Percentiles rank a stretch among this genome's conserved stretches.
Conservation (phyloP, 2,888 invertebrate genomes). For the Bugulina stolonifera region DNA sequence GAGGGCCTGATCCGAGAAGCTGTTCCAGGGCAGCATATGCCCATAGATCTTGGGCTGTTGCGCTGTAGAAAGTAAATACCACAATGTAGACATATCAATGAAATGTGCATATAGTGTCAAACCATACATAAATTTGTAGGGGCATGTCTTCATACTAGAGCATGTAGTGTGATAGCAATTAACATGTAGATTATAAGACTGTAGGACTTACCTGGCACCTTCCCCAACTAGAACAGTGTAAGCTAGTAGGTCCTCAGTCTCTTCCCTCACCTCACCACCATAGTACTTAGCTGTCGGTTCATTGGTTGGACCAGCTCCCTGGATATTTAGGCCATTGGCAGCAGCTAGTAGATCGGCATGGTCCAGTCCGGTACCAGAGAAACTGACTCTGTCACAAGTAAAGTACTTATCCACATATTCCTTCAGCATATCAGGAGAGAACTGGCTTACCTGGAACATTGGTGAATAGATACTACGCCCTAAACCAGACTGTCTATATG, state of each 20-base stretch:
- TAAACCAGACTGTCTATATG: background rate
- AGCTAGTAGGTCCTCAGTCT: constrained; percentile 2
- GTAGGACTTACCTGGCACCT: constrained; percentile 14
- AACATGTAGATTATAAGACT: no score
- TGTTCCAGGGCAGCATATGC: constrained; percentile 24
- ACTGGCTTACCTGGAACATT: constrained; percentile 1
- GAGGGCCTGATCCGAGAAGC: constrained; percentile 16
- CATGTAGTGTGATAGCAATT: no score
- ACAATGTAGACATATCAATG: background rate
- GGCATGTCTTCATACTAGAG: no score
- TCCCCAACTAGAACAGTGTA: constrained; percentile 3
- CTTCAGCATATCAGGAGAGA: constrained; percentile 11
- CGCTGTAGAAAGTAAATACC: background rate
- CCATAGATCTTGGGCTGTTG: background rate
- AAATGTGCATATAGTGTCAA: background rate
- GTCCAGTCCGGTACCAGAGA: constrained; percentile 10
- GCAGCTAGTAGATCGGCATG: background rate
- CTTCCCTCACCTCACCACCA: constrained; percentile 10
- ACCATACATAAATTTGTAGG: no score
- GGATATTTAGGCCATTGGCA: background rate
- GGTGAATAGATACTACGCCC: constrained; percentile 20
- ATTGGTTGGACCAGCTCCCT: background rate
- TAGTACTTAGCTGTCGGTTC: background rate
- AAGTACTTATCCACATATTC: constrained; percentile 21
- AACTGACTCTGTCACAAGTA: background rate